Evolutionary conservation across 2,888 invertebrate genomes (phyloP), one percentile per base, ranked within the genome.

Genomic region (Pristionchus japonicus): DNA sequence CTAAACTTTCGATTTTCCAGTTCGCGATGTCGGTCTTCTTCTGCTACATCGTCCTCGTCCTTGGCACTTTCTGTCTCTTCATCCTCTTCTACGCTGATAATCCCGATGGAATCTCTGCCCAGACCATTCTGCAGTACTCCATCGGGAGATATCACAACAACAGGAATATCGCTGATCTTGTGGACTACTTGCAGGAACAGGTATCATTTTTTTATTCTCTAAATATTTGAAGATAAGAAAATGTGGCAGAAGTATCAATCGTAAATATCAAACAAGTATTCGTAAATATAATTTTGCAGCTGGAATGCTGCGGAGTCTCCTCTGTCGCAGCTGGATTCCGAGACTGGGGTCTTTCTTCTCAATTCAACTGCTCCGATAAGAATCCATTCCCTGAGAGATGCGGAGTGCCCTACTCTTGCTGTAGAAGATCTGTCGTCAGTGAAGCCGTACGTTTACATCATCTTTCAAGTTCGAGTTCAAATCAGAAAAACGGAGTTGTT

Each of bases 391-490:
- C 95, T 0, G 95, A 95, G 90, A 93, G 92, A 74, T 95, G 95
- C 89, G 95, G 95, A 11, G 95, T 95, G 0, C 95, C 95, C 0
- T 94, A 93, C 83, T 95, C 95, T 0, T 95, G 95, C 89, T 95
- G 95, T 89, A 84, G 92, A 31, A 89, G 91, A 83, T 92, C 92
- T 15, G 93, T 93, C 31, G 90, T 93, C 77, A 92, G 92, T 20
- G 93, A 93, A 89, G 91, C 91, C 87, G 92, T 92, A 52, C n/a
- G 90, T 88, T 31, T 27, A 77, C 34, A 52, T 57, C 4, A 13
- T 13, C 6, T 57, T 23, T 57, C 20, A 23, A n/a, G n/a, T n/a
- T n/a, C n/a, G n/a, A 57, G n/a, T 13, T 13, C n/a, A 57, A 61
- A 7, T 61, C 61, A 61, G 6, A 74, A n/a, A 13, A 31, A 31